A percentile compares a stretch with the other conserved stretches of the same genome.
Evolutionary conservation across 2,113 vertebrate genomes (phyloP).

Genomic region (Indri indri): DNA sequence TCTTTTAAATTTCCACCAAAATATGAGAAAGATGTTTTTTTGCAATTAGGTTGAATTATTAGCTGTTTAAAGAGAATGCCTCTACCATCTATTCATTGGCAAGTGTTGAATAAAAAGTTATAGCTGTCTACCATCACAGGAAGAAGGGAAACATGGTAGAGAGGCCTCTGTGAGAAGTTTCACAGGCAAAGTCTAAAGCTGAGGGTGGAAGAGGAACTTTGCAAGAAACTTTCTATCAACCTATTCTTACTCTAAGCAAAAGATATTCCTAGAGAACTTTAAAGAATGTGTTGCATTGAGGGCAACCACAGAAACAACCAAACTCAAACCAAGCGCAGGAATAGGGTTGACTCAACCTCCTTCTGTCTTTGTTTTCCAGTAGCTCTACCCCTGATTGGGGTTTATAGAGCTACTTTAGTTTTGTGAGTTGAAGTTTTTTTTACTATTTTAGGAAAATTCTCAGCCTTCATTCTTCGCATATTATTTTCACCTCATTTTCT

Average conservation of each 20-base stretch:
- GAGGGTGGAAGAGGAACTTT: not conserved
- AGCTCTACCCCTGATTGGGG: not conserved
- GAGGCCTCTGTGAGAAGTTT: not conserved
- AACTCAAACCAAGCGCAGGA: not conserved
- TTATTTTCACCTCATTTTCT: not conserved
- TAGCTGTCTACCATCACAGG: rapidly evolving
- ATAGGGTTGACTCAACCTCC: not conserved
- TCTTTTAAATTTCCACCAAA: not conserved
- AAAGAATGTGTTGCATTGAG: not conserved
- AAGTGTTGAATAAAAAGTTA: not conserved
- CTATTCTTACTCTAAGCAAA: not conserved
- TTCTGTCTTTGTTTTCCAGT: not conserved
- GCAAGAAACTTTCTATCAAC: not conserved
- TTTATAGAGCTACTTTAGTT: not conserved
- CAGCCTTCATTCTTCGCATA: not conserved
- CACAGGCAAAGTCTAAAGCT: not conserved
- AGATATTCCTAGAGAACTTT: not conserved
- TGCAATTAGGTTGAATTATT: not conserved
- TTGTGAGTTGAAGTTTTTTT: not conserved
- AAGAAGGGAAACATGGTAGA: not conserved
- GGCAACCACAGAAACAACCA: not conserved
- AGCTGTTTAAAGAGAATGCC: not conserved
- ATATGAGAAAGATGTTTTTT: not conserved
- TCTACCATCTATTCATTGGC: too few relatives aligned
- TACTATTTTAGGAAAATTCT: not conserved